Evolutionary conservation across 2,113 vertebrate genomes (phyloP), one percentile per base, ranked within the genome.

Genomic region (Rutilus rutilus): DNA sequence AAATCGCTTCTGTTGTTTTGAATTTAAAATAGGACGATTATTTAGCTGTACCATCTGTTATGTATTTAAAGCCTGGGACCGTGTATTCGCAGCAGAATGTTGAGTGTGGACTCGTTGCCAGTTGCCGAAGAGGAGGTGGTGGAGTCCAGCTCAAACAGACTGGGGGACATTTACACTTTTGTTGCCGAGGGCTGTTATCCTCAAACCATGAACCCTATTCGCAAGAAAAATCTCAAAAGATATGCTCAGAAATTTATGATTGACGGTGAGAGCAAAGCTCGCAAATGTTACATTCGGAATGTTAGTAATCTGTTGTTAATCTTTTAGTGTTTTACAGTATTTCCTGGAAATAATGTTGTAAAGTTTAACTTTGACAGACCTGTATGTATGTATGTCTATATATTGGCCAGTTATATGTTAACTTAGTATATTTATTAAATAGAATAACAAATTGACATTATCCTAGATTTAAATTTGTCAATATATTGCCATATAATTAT

Each of bases 71-170:
- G 36, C 17, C 19, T 21, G 42, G 57, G 6, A 52, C 52, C 76
- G 62, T 78, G 19, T 60, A 17, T 11, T 11, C 0, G 1, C 47
- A 21, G 85, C 36, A 39, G 82, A 14, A 93, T 93, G 95, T 90
- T 94, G 25, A 95, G 88, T 89, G 95, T 95, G 94, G 97, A 97
- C 50, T 92, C 95, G 10, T 84, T 97, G 90, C 96, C 94, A 50
- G 96, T 97, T 62, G 94, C 95, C 8, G 95, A 97, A 91, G 96
- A 96, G 91, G 97, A 96, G 93, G 96, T 96, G 91, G 96, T 96
- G 73, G 96, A 96, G 27, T 95, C 94, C 86, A 95, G 94, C 89
- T 94, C 94, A 88, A 95, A 93, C 85, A 94, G 94, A 85, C 93
- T 95, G 74, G 94, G 94, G 15, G 97, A 97, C 77, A 96, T 98